Evolutionary conservation across 2,888 invertebrate species (phyloP).

Genomic region (Celastrina argiolus): DNA sequence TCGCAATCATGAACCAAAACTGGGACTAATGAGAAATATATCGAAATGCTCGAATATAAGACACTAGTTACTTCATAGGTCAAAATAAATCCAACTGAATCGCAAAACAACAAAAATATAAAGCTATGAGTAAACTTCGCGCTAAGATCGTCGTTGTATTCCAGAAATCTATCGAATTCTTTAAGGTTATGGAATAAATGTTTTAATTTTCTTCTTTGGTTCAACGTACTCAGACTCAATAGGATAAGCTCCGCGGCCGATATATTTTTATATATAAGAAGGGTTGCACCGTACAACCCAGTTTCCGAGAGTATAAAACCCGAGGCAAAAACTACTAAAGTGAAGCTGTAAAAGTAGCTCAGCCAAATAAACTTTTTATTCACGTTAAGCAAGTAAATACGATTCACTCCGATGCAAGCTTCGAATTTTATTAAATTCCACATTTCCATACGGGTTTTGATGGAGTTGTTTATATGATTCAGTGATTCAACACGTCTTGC

Average conservation of each 20-base stretch:
- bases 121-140: constrained; percentile 3
- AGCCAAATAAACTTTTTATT: constrained; percentile 20
- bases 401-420: constrained; percentile 30
- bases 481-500: not conserved
- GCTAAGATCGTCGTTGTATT: constrained; percentile 14
- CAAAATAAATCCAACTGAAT: constrained; percentile 17
- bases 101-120: constrained; percentile 16
- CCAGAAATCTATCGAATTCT: constrained; percentile 25
- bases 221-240: constrained; percentile 19
- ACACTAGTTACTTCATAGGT: constrained; percentile 16
- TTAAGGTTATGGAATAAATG: constrained; percentile 24
- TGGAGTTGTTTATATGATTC: not conserved
- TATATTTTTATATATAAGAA: constrained; percentile 22
- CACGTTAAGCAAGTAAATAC: constrained; percentile 25
- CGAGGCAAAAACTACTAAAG: constrained; percentile 14
- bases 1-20: constrained; percentile 29
- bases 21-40: constrained; percentile 24
- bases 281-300: not conserved
- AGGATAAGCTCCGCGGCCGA: constrained; percentile 25
- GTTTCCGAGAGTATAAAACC: not conserved
- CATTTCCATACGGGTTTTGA: constrained; percentile 18
- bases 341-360: constrained; percentile 23
- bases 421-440: constrained; percentile 29
- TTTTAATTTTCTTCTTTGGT: constrained; percentile 23
- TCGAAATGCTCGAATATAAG: not conserved